Base-by-base conservation (phyloP, 2,888 invertebrate genomes). In the Petrolisthes cinctipes region DNA sequence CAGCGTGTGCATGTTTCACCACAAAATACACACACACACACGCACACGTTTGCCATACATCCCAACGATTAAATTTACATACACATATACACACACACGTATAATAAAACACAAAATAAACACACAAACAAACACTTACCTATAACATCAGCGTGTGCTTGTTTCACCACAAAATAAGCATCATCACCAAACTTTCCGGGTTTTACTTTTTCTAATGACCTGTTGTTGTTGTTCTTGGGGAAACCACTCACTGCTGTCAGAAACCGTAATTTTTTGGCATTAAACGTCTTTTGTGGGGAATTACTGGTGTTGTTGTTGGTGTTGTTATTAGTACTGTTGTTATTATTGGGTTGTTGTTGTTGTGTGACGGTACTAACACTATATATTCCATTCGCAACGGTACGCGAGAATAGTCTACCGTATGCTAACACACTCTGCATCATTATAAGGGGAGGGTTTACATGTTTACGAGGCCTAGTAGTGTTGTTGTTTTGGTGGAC, bases 121-220 rank as follows among this genome's bases (percentile, higher is more conserved):
- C 37, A 37, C 0, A 37, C 37, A 37, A 0, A 37, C 37, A 37
- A 37, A 37, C 37, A 93, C 94, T 94, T 93, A 98, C 98, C 98
- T 94, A 99, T 95, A 92, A 99, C 98, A 94, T 99, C 98, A 90
- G 97, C 96, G 89, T 95, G 94, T 92, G 95, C 95, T 92, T 95
- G 95, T 92, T 94, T 95, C 5, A 96, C 95, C 90, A 95, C 94
- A 93, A 99, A 99, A 96, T 97, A 99, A 89, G 99, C 98, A 94
- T 99, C 99, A 93, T 99, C 99, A 91, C 99, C 99, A 93, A 97
- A 99, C 93, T 97, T 97, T 93, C 98, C 98, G 14, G 90, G 87
- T 73, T 86, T 89, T 1, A 89, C 87, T 73, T 87, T 90, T 20
- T 90, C 89, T 23, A 89, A 61, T 68, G 85, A 81, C 56, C 90